Base-by-base conservation (phyloP, 2,113 vertebrate genomes). In the Lampris megalopsis region DNA sequence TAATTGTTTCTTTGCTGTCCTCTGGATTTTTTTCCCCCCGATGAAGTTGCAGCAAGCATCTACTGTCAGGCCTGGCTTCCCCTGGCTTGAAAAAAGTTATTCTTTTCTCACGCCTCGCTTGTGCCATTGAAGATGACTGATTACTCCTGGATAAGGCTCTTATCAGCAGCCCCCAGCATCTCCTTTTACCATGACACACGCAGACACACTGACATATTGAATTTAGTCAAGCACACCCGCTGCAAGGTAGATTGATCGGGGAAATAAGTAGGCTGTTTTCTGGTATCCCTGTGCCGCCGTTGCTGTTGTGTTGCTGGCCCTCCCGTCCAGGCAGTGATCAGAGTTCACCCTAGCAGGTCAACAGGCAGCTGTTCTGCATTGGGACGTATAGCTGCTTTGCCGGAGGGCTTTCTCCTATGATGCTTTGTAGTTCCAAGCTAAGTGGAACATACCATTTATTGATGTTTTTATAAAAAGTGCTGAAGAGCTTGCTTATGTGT, bases 91-190 rank as follows among this genome's bases (percentile, higher is more conserved):
- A 9, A 7, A 53, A 53, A 35, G 13, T 56, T 10, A 6, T 24
- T 35, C 37, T 38, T 43, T 5, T 3, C 9, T 36, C 62, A 3
- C 36, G 35, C 56, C 56, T 5, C 56, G 35, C 35, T 3, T 8
- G 6, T 36, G 10, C 38, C 41, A 36, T 37, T 43, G 43, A n/a
- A 54, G 45, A 43, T 40, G 60, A 7, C 37, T 47, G 70, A 5
- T n/a, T 63, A 52, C 36, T 11, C 1, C 56, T 41, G 71, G 62
- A 81, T 75, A 56, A 78, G 47, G 5, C 50, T 3, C 57, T 58
- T 71, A 78, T 66, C 62, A 9, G 48, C 62, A 9, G 48, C 50
- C 50, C 35, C 43, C 1, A 35, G 60, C 68, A 76, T 52, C 52
- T 5, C 38, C 24, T 1, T 5, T 57, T 9, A 3, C 54, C 10